These are phyloP conservation scores for Paedocypris sp. DNA, from an alignment of 2,113 vertebrate genomes.

Conservation along the genomic window DNA sequence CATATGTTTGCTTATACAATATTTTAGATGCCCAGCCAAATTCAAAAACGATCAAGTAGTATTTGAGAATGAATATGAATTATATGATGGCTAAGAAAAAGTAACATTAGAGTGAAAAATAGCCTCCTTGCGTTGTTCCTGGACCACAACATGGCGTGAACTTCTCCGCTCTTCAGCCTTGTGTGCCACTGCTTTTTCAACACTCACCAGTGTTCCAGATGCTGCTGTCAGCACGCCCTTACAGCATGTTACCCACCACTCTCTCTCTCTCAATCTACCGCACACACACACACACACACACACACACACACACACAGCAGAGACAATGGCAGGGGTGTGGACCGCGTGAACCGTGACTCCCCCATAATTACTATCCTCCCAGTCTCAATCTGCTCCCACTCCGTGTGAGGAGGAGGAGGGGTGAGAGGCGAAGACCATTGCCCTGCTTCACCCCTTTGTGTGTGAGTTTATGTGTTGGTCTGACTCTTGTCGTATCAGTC, in stretches of 20 bases:
- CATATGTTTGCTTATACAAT: too few relatives aligned
- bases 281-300: slow-evolving; percentile 2
- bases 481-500: slow-evolving; percentile 11
- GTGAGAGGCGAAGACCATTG: slow-evolving; percentile 15
- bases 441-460: slow-evolving; percentile 15
- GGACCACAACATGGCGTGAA: slow-evolving; percentile 42
- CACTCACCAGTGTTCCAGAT: slow-evolving; percentile 75
- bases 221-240: slow-evolving; percentile 78
- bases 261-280: slow-evolving; percentile 1
- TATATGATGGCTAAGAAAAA: too few relatives aligned
- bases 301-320: slow-evolving; percentile 41
- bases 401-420: slow-evolving; percentile 3
- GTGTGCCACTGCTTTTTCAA: slow-evolving; percentile 63
- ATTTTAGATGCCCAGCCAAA: too few relatives aligned
- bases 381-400: slow-evolving; percentile 39
- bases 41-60: too few relatives aligned
- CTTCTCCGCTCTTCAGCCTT: neutral
- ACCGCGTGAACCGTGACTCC: slow-evolving; percentile 33
- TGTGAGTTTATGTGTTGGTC: slow-evolving; percentile 21
- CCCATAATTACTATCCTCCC: slow-evolving; percentile 41
- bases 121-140: neutral
- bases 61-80: too few relatives aligned
- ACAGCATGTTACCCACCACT: slow-evolving; percentile 68
- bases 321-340: slow-evolving; percentile 28
- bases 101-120: neutral